Percentiles rank a stretch among this genome's conserved stretches.
phyloP scores from a whole-genome alignment of 2,888 invertebrate species.

The Carabus problematicus region DNA sequence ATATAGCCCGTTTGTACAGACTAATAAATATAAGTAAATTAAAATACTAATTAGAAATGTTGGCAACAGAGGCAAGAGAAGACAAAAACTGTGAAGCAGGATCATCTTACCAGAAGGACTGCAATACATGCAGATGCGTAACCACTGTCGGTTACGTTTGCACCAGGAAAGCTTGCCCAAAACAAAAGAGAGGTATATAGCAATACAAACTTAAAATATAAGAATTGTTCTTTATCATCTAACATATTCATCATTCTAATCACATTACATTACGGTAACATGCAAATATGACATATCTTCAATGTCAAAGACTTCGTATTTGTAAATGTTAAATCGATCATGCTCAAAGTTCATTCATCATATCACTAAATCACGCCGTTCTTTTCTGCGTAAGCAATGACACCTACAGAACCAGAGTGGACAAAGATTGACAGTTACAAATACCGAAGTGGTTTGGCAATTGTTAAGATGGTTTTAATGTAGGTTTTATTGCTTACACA shows the following conservation, averaged over 20 bases:
- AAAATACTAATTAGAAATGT: too few species aligned
- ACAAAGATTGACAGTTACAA: constrained; percentile 37
- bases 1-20: too few species aligned
- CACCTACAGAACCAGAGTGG: constrained; percentile 37
- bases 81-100: constrained; percentile 43
- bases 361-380: constrained; percentile 9
- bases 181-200: constrained; percentile 37
- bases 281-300: neutral
- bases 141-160: constrained; percentile 60
- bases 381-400: constrained; percentile 32
- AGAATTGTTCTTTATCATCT: constrained; percentile 9
- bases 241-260: neutral
- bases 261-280: too few species aligned
- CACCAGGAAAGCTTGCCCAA: constrained; percentile 60
- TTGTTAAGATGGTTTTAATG: constrained; percentile 33
- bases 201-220: constrained; percentile 4
- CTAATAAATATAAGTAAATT: too few species aligned
- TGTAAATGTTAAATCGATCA: constrained; percentile 34
- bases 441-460: constrained; percentile 31
- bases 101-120: constrained; percentile 45
- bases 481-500: constrained; percentile 40
- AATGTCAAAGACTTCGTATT: constrained; percentile 33
- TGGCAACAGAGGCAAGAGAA: neutral
- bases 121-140: constrained; percentile 49
- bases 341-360: constrained; percentile 17